Conservation (phyloP, 2,888 invertebrate species). For the Rhorus exstirpatorius region DNA sequence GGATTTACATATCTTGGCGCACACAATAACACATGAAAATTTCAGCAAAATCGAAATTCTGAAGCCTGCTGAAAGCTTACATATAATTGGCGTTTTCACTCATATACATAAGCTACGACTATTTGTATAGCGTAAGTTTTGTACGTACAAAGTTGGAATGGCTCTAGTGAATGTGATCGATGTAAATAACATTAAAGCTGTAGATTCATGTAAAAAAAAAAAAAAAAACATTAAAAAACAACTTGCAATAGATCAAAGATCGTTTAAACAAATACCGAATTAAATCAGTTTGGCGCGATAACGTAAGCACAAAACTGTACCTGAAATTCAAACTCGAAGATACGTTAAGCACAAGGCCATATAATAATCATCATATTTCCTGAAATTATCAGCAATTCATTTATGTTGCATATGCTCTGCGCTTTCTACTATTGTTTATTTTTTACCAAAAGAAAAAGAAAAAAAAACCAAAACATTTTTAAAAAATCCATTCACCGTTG, state of each 20-base stretch:
- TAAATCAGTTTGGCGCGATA: conserved; percentile 45
- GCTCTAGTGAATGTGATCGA: conserved; percentile 36
- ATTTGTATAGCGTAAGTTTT: conserved; percentile 58
- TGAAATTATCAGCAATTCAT: background rate
- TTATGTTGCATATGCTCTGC: conserved; percentile 5
- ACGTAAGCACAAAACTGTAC: conserved; percentile 62
- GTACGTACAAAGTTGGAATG: conserved; percentile 52
- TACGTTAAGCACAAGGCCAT: background rate
- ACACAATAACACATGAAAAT: too few relatives aligned
- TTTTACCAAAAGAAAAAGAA: background rate
- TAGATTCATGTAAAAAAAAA: conserved; percentile 42
- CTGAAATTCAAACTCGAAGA: conserved; percentile 47
- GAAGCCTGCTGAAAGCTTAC: too few relatives aligned
- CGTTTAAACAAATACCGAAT: conserved; percentile 31
- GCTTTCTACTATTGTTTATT: background rate
- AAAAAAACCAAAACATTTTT: background rate
- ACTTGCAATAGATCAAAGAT: conserved; percentile 5
- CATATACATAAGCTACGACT: too few relatives aligned
- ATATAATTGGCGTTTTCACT: too few relatives aligned
- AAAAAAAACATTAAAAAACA: conserved; percentile 17
- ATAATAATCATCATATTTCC: background rate
- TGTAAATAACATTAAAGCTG: conserved; percentile 35
- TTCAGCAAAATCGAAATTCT: too few relatives aligned
- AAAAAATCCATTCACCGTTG: conserved; percentile 14
- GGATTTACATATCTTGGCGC: too few relatives aligned